Evolutionary conservation across 2,888 invertebrate species (phyloP), one percentile per base, ranked within the genome.

Genomic region (Phaonia tiefii): DNA sequence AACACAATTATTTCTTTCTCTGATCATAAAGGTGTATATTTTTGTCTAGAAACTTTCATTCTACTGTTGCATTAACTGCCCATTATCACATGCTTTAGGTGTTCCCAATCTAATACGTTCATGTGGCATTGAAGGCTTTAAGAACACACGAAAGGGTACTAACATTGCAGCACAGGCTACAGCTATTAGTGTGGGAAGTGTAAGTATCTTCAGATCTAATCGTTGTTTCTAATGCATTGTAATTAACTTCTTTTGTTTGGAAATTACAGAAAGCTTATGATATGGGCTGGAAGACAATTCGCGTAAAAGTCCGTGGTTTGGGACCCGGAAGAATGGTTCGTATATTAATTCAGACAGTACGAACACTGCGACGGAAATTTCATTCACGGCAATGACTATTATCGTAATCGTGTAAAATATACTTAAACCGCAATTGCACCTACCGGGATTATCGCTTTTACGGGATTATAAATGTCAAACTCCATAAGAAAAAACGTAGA

Each of bases 141-240:
- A 97, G 91, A 97, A 98, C 90, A 95, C 98, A 0, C 94, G 95
- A 85, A 99, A 99, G 91, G 98, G 98, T 81, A 99, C 99, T 3
- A 98, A 98, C 89, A 95, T 99, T 86, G 99, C 99, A 46, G 99
- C 98, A 1, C 98, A 99, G 91, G 96, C 98, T 11, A 96, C 98
- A 25, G 98, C 97, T 25, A 94, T 98, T 72, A 94, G 92, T 76
- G 91, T 98, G 85, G 95, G 95, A 84, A 91, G 92, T 77, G 97
- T 97, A 92, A 92, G 93, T 83, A 37, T 51, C 31, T 46, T 65
- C n/a, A 13, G 60, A 44, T 2, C 44, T 44, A 37, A 10, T 37
- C 37, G 37, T 37, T 37, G 5, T 4, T 37, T 49, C 7, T 49
- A 51, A 51, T 51, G 4, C 17, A 22, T n/a, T n/a, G n/a, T 8